Evolutionary conservation across 2,113 vertebrate species (phyloP).

Genomic region (Sciurus niger): DNA sequence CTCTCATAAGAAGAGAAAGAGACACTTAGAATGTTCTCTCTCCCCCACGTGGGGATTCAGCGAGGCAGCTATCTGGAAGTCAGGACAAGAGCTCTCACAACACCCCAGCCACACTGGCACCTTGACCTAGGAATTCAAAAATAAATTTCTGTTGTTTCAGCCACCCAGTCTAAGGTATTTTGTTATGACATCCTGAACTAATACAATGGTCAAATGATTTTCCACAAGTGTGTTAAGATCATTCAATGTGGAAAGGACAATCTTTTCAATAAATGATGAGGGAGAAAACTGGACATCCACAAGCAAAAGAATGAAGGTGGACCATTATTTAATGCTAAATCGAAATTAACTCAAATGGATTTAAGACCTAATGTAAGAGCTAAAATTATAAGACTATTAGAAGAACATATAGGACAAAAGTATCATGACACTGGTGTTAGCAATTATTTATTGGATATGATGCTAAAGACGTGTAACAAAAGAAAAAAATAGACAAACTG

Average conservation of each 20-base stretch:
- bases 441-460: not conserved
- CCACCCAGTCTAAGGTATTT: not conserved
- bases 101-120: not conserved
- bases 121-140: not conserved
- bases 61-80: not conserved
- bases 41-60: not conserved
- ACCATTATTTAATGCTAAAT: not conserved
- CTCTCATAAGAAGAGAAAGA: not conserved
- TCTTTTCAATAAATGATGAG: not conserved
- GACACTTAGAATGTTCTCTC: not conserved
- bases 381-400: too few species aligned
- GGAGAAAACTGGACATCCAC: not conserved
- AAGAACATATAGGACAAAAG: too few species aligned
- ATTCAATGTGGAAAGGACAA: not conserved
- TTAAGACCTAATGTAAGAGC: not conserved
- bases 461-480: not conserved
- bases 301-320: not conserved
- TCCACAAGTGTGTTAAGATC: not conserved
- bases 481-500: not conserved
- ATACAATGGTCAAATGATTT: not conserved
- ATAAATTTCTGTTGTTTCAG: not conserved
- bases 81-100: not conserved
- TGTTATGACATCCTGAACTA: not conserved
- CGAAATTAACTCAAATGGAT: not conserved
- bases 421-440: not conserved